These are phyloP conservation scores for Sebastes trivittatus DNA, from an alignment of 2,797 vertebrate species.

Conservation along the genomic window DNA sequence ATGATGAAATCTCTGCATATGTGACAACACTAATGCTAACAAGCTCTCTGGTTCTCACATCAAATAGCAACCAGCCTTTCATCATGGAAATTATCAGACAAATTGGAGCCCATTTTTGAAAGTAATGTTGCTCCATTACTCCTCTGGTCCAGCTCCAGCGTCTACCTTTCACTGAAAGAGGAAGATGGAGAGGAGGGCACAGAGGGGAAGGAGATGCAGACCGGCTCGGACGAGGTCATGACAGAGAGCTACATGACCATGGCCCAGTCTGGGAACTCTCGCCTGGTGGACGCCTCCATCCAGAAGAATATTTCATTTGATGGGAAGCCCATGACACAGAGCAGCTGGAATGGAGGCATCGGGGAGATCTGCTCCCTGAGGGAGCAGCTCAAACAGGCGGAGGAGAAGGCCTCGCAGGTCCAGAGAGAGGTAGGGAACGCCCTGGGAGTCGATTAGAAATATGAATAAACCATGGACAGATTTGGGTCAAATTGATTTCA, in stretches of 20 bases:
- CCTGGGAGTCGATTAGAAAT: not conserved
- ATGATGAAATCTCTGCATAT: not conserved
- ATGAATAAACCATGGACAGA: slow-evolving; percentile 3
- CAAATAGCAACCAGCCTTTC: not conserved
- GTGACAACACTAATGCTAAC: not conserved
- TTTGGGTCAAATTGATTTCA: not conserved
- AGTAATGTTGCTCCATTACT: not conserved
- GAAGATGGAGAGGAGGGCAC: slow-evolving; percentile 64
- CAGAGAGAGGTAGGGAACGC: slow-evolving; percentile 74
- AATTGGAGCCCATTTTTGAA: not conserved
- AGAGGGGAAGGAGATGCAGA: slow-evolving; percentile 55
- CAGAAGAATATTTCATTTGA: slow-evolving; percentile 88
- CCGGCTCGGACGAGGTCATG: slow-evolving; percentile 57
- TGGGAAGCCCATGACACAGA: slow-evolving; percentile 78
- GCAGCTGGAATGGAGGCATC: slow-evolving; percentile 77
- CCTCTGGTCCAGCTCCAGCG: slow-evolving; percentile 69
- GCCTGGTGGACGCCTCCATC: slow-evolving; percentile 82
- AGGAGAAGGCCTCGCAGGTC: slow-evolving; percentile 81
- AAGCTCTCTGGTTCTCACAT: not conserved
- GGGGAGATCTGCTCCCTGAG: slow-evolving; percentile 83
- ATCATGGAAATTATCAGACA: not conserved
- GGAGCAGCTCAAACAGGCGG: slow-evolving; percentile 85
- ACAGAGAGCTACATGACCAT: slow-evolving; percentile 77
- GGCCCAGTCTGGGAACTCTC: slow-evolving; percentile 74
- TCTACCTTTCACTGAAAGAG: slow-evolving; percentile 79